Evolutionary conservation across 1,140 invertebrate genomes (phyloP), one percentile per base, ranked within the genome.

Genomic region (Hyposmocoma kahamanoa): DNA sequence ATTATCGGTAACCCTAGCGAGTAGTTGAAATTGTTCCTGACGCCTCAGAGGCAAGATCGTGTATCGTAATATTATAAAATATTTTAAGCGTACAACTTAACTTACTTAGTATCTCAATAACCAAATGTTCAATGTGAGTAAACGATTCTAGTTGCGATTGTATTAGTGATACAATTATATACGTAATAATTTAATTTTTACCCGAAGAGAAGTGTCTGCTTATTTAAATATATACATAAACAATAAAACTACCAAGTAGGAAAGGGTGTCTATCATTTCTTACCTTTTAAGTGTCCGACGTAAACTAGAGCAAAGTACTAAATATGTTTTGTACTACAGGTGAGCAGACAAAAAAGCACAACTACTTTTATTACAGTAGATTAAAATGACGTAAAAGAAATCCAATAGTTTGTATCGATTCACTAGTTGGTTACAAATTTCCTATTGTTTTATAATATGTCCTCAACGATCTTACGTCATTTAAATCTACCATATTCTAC

Each of bases 111-210:
- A 77, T 67, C 58, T 68, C 70, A 82, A 67, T 83, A 85, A 83
- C 81, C 78, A 85, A 85, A 82, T 82, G 73, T 83, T 85, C 69
- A 76, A 83, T 82, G 72, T 85, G 77, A 82, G 75, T 84, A 81
- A 82, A 83, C 75, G 79, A 84, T 70, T 77, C 79, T 83, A 84
- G 81, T 85, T 78, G 79, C 76, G 67, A 81, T 73, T 81, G 79
- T 83, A 82, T 80, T 85, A 85, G 82, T 85, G 79, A 85, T 85
- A 83, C 71, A 68, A 73, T n/a, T 78, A 83, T 84, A 84, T 85
- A 85, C 82, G 82, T 85, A 85, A 82, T 84, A 72, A 82, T 81
- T 83, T 85, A 85, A 85, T 85, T 85, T 85, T 82, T 83, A 85
- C 79, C 77, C 72, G 63, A 78, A 70, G 53, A 63, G 72, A 75